Conservation (phyloP, 2,888 invertebrate genomes). For the Acanthopleura granulata region DNA sequence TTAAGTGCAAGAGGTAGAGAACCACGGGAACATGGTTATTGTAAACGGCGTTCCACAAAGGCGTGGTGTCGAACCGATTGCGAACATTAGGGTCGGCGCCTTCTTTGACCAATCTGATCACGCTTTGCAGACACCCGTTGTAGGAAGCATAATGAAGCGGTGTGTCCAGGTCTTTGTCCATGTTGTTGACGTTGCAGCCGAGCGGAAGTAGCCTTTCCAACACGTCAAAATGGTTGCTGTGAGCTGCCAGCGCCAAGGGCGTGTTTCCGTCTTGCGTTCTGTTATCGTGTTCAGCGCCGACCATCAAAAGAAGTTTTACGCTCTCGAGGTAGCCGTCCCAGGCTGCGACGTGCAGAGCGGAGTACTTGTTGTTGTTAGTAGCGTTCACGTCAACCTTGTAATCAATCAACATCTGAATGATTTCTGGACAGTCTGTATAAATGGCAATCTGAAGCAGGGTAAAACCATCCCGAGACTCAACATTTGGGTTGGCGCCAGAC, state of each 20-base stretch:
- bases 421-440: constrained; percentile 42
- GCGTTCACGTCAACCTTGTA: constrained; percentile 42
- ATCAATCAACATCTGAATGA: constrained; percentile 42
- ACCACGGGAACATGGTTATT: constrained; percentile 39
- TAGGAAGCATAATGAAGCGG: constrained; percentile 58
- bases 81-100: constrained; percentile 54
- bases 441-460: constrained; percentile 51
- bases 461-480: constrained; percentile 32
- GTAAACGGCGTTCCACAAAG: constrained; percentile 62
- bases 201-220: constrained; percentile 46
- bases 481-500: constrained; percentile 40
- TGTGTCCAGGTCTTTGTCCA: constrained; percentile 59
- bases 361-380: constrained; percentile 46
- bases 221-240: constrained; percentile 43
- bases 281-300: constrained; percentile 44
- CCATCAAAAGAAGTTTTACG: constrained; percentile 41
- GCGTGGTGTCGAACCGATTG: constrained; percentile 47
- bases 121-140: constrained; percentile 50
- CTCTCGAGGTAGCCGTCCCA: constrained; percentile 54
- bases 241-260: constrained; percentile 58
- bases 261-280: constrained; percentile 54
- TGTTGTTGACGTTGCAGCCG: constrained; percentile 57
- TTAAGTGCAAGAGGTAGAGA: constrained; percentile 43
- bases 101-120: constrained; percentile 42
- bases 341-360: constrained; percentile 58